Base-by-base conservation (phyloP, 2,888 invertebrate species). In the Synergus japonicus region DNA sequence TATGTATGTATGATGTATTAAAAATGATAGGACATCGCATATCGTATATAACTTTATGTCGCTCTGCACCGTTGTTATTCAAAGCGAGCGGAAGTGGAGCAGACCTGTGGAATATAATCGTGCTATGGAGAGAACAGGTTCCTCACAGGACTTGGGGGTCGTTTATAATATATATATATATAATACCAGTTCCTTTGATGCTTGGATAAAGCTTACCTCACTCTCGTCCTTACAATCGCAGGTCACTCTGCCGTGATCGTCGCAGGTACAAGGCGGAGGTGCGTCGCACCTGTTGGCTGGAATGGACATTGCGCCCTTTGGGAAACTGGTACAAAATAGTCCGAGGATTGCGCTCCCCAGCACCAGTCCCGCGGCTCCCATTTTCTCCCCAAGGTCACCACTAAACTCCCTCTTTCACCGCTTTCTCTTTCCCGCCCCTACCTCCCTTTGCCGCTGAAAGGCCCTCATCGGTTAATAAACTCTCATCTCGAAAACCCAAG, bases 181-280 rank as follows among this genome's bases (percentile, higher is more conserved):
- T 37, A 37, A 37, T 49, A 46, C 49, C 49, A 73, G 73, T 46
- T 49, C 73, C 49, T 73, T 7, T 13, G 41, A 54, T 37, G 78
- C 67, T 79, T 76, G 69, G 60, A 77, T 73, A 37, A 69, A 58
- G 60, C 58, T 85, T 82, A 94, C 94, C 89, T 93, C 91, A 83
- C 92, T 90, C 63, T 93, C 92, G 81, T 89, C 90, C 80, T 93
- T 93, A 91, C 94, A 95, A 87, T 93, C 93, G 91, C 94, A 95
- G 88, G 93, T 93, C 85, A 94, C 93, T 82, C 93, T 92, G 58
- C 94, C 93, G 88, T 94, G 94, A 65, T 93, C 90, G 89, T 94
- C 94, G 90, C 94, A 95, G 81, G 91, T 93, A 88, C 94, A 95
- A 69, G 93, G 93, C 67, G 93, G 92, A 54, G 73, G 73, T 85